Evolutionary conservation across 2,113 vertebrate species (phyloP), one percentile per base, ranked within the genome.

Genomic region (Myotis brandtii): DNA sequence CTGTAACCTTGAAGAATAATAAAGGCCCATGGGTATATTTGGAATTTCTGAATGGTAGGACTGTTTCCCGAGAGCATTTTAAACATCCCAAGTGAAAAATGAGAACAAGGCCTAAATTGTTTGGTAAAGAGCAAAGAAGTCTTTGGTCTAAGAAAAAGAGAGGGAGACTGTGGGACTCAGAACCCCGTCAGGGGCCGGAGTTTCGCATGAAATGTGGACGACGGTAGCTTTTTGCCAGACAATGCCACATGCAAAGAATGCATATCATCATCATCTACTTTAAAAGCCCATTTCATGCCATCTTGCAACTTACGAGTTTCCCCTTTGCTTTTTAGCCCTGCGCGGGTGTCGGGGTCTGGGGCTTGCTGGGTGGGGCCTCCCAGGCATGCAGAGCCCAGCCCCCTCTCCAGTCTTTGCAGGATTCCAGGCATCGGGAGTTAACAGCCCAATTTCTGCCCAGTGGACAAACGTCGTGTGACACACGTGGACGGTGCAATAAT

Each of bases 41-140:
- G 92, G 80, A 96, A 97, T 96, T 96, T 98, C 95, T 98, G 92
- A 97, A 86, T 97, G 92, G 89, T 20, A 95, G 96, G 73, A 95
- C 97, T 98, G 84, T 96, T 98, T 97, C 76, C 86, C 64, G 50
- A 98, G 97, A 95, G 95, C 96, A 92, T 97, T 97, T 97, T 96
- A 87, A 98, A 95, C 14, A 85, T 96, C 85, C 95, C 85, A 94
- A 96, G 76, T 73, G 93, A 97, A 97, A 91, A 96, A 91, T 34
- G 79, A 98, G 95, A 96, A 98, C 97, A 97, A 50, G 50, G 90
- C 89, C 70, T 66, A 92, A 96, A 95, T 95, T 98, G 96, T 97
- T 97, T 76, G 46, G 94, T 82, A 94, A 95, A 18, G n/a, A 70
- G 18, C 84, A 66, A 76, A 84, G 95, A 96, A 75, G 82, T 59